phyloP scores from a whole-genome alignment of 2,888 invertebrate genomes.

The Conistra vaccinii region DNA sequence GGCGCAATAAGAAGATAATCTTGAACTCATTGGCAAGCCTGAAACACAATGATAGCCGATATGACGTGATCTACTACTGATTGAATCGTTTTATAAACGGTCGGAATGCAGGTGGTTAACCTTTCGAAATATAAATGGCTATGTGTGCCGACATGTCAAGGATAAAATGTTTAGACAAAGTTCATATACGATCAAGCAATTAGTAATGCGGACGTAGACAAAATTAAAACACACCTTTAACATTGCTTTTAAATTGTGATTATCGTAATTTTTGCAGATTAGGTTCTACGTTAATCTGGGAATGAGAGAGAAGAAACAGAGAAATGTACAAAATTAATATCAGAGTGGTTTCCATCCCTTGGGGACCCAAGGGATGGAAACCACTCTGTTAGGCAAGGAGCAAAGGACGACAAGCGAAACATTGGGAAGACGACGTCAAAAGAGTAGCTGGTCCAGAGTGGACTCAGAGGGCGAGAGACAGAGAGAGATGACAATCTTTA shows the following conservation, averaged over 20 bases:
- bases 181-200: constrained; percentile 49
- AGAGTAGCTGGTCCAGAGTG: too few relatives aligned
- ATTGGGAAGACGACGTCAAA: too few relatives aligned
- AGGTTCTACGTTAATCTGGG: neutral
- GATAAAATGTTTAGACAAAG: constrained; percentile 61
- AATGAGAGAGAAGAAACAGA: too few relatives aligned
- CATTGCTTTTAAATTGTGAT: constrained; percentile 17
- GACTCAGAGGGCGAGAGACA: too few relatives aligned
- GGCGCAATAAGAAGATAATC: neutral
- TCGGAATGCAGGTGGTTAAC: constrained; percentile 66
- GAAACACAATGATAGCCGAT: neutral
- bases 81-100: constrained; percentile 40
- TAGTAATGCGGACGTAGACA: constrained; percentile 37
- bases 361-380: too few relatives aligned
- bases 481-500: too few relatives aligned
- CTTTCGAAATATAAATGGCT: constrained; percentile 58
- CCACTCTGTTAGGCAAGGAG: too few relatives aligned
- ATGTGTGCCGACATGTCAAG: constrained; percentile 66
- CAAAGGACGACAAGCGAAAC: too few relatives aligned
- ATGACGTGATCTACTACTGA: constrained; percentile 38
- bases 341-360: too few relatives aligned
- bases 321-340: too few relatives aligned
- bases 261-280: neutral
- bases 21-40: constrained; percentile 13
- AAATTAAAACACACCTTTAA: constrained; percentile 10